phyloP scores from a whole-genome alignment of 2,888 invertebrate genomes.

The Drosophila peninsularis region DNA sequence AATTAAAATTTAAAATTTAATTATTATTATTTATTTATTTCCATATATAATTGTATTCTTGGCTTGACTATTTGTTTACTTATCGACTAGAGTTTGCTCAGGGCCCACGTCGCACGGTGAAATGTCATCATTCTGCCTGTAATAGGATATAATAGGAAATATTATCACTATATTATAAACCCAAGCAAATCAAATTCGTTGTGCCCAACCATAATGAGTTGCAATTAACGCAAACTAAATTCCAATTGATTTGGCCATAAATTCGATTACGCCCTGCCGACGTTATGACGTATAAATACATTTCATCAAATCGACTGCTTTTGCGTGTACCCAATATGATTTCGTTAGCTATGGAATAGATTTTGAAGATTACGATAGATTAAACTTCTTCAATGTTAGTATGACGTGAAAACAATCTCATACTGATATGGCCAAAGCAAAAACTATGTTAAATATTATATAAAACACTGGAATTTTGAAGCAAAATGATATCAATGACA shows the following conservation, averaged over 20 bases:
- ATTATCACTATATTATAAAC: background rate
- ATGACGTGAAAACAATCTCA: background rate
- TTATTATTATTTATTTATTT: too few species aligned
- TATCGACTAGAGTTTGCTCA: too few species aligned
- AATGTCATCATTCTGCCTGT: too few species aligned
- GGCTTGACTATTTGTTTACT: too few species aligned
- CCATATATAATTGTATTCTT: too few species aligned
- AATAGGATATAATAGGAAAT: background rate
- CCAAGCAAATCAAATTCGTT: background rate
- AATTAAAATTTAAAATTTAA: too few species aligned
- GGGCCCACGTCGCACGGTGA: too few species aligned
- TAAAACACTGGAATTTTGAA: background rate
- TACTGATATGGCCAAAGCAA: background rate
- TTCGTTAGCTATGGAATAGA: background rate
- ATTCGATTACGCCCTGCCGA: background rate
- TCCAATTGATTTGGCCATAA: conserved; percentile 3
- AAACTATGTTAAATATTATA: background rate
- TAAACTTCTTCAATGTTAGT: conserved; percentile 1
- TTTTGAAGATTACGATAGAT: background rate
- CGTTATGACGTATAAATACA: background rate
- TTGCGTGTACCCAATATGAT: background rate
- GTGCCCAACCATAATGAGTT: background rate
- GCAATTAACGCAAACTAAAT: background rate
- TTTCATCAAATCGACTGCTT: background rate
- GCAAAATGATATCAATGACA: background rate